These are phyloP conservation scores for Ornithoptera priamus DNA, from an alignment of 2,888 invertebrate genomes.

Conservation along the genomic window DNA sequence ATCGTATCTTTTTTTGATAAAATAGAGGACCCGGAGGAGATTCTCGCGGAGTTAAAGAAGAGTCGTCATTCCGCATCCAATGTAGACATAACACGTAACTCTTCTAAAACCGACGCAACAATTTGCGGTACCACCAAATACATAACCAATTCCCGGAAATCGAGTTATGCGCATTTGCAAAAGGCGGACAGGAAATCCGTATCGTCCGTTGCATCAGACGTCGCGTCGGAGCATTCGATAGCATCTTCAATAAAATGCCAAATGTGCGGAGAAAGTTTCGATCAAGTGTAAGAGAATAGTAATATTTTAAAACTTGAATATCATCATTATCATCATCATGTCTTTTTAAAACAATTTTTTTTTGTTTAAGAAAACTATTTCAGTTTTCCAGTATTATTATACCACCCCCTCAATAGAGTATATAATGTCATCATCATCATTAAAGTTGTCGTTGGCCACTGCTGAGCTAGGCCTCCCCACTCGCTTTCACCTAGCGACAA, in stretches of 20 bases:
- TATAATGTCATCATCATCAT: too few relatives aligned
- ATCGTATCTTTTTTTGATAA: slow-evolving; percentile 72
- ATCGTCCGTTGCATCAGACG: slow-evolving; percentile 40
- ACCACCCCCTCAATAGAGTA: too few relatives aligned
- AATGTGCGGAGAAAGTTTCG: slow-evolving; percentile 58
- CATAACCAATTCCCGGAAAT: slow-evolving; percentile 45
- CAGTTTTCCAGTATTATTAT: too few relatives aligned
- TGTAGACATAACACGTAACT: slow-evolving; percentile 36
- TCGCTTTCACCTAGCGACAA: too few relatives aligned
- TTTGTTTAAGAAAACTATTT: too few relatives aligned
- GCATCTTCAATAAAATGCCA: slow-evolving; percentile 45
- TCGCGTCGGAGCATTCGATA: slow-evolving; percentile 35
- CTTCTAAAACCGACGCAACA: slow-evolving; percentile 32
- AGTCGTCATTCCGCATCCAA: slow-evolving; percentile 49
- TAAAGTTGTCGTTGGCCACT: too few relatives aligned
- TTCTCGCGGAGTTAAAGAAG: slow-evolving; percentile 51
- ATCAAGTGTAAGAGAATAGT: slow-evolving; percentile 46
- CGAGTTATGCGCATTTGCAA: slow-evolving; percentile 47
- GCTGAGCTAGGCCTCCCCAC: too few relatives aligned
- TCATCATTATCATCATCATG: too few relatives aligned
- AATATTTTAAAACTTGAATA: neutral
- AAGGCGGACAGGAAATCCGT: slow-evolving; percentile 34
- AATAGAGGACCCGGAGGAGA: slow-evolving; percentile 52
- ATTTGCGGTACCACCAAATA: slow-evolving; percentile 36
- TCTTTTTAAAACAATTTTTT: too few relatives aligned